phyloP scores from a whole-genome alignment of 1,140 invertebrate species.

The Drosophila elegans region DNA sequence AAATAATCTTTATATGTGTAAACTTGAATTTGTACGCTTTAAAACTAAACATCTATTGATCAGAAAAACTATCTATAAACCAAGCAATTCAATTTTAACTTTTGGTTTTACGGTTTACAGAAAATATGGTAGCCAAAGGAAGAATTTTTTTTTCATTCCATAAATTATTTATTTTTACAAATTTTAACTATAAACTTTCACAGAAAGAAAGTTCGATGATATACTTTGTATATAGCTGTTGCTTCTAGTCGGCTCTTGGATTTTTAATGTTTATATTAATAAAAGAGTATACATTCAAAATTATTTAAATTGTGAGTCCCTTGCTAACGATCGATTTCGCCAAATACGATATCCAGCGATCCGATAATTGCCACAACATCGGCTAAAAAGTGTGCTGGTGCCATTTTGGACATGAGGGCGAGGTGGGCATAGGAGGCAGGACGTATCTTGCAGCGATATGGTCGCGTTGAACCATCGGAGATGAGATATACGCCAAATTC shows the following conservation, averaged over 20 bases:
- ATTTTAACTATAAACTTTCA: background rate
- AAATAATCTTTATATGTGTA: background rate
- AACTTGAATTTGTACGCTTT: background rate
- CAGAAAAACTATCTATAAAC: too few species aligned
- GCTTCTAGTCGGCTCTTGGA: background rate
- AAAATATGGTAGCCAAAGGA: too few species aligned
- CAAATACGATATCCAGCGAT: slow-evolving; percentile 94
- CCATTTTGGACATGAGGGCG: slow-evolving; percentile 87
- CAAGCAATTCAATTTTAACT: too few species aligned
- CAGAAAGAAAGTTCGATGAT: too few species aligned
- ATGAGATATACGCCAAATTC: slow-evolving; percentile 95
- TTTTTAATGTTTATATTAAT: background rate
- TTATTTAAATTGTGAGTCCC: background rate
- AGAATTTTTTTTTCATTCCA: background rate
- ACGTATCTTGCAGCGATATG: slow-evolving; percentile 93
- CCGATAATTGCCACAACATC: slow-evolving; percentile 93
- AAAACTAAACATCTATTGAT: too few species aligned
- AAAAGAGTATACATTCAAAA: too few species aligned
- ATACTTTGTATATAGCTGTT: background rate
- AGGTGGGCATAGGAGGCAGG: slow-evolving; percentile 91
- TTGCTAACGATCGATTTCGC: slow-evolving; percentile 92
- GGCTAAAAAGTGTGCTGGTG: slow-evolving; percentile 88
- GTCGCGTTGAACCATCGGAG: slow-evolving; percentile 92
- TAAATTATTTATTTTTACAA: background rate
- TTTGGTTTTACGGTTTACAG: too few species aligned